Base-by-base conservation (phyloP, 2,888 invertebrate genomes). In the Drosophila birchii region DNA sequence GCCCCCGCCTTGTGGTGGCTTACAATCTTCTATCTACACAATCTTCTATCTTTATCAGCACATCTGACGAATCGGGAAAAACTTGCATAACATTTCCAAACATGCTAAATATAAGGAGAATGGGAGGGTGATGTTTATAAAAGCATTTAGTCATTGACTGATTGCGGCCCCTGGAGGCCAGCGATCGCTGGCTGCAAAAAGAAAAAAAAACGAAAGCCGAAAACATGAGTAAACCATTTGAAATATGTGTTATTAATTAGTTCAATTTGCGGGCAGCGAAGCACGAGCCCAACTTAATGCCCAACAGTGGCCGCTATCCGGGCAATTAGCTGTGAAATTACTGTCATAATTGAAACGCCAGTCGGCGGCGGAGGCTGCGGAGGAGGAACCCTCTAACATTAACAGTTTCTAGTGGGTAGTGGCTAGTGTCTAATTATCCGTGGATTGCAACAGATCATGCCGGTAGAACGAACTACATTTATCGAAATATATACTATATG, bases 161-260 rank as follows among this genome's bases (percentile, higher is more conserved):
- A 69, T 70, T 69, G 54, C 39, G 36, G 23, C 43, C 44, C 26
- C 34, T 47, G 59, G 41, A 60, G 59, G 70, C 70, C 69, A 70
- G 57, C 45, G 38, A 34, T 54, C 41, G 55, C 44, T 49, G 11
- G 29, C 41, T 66, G 58, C 59, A 39, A 60, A 57, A n/a, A n/a
- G n/a, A n/a, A n/a, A n/a, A n/a, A n/a, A n/a, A 56, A 54, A 36
- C 62, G 55, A 68, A 49, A 23, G 56, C 62, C 55, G 26, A 54
- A 56, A 63, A 67, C 29, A 69, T 69, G 66, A 67, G 67, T 69
- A 71, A 83, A 76, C 63, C 68, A 72, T 74, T 79, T 78, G 72
- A 78, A 72, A 70, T 74, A 81, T 87, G 75, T 80, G 55, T 75
- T 77, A 84, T 77, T 84, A 84, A 84, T 84, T 87, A 77, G 85